Percentiles rank a stretch among this genome's conserved stretches.
Evolutionary conservation across 2,888 invertebrate species (phyloP).

Genomic region (Kryphioiulus occultus): DNA sequence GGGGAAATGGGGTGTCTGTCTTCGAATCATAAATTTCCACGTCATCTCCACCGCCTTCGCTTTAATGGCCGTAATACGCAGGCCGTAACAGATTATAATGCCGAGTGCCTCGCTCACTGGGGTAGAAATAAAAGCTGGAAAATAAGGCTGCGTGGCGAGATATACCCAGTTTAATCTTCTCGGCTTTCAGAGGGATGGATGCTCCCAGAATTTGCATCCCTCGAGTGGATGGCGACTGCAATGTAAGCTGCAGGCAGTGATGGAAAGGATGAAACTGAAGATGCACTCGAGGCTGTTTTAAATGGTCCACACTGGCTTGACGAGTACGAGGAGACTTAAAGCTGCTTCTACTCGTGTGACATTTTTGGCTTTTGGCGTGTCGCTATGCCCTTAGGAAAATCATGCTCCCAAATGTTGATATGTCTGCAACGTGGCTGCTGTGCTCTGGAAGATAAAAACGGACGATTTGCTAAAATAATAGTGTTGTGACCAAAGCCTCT

Average conservation of each 20-base stretch:
- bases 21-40: conserved; percentile 8
- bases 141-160: not conserved
- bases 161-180: conserved; percentile 8
- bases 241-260: not conserved
- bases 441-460: too few species aligned
- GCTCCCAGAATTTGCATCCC: not conserved
- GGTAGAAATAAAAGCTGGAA: conserved; percentile 23
- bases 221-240: not conserved
- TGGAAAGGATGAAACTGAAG: conserved; percentile 1
- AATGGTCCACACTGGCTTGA: not conserved
- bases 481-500: too few species aligned
- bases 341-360: not conserved
- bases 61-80: conserved; percentile 13
- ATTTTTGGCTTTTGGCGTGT: not conserved
- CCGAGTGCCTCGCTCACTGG: conserved; percentile 3
- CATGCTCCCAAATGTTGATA: not conserved
- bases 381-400: not conserved
- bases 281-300: not conserved
- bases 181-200: not conserved
- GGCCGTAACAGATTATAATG: conserved; percentile 23
- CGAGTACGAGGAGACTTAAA: not conserved
- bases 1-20: conserved; percentile 23
- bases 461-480: too few species aligned
- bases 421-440: not conserved
- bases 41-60: not conserved